A percentile compares a stretch with the other conserved stretches of the same genome.
These are phyloP conservation scores for Anguilla pacifica DNA, from an alignment of 2,797 vertebrate species.

Conservation along the genomic window DNA sequence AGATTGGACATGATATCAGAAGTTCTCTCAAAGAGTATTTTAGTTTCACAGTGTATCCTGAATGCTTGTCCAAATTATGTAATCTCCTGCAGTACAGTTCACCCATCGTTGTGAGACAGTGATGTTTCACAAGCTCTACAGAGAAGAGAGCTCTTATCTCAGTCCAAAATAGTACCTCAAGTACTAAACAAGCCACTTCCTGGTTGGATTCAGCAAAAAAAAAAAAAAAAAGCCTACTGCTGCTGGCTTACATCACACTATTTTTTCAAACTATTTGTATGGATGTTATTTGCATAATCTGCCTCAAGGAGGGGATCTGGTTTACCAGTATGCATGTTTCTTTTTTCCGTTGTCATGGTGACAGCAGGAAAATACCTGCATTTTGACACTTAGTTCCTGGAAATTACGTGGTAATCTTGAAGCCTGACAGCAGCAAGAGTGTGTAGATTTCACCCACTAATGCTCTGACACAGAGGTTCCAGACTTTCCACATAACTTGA, in stretches of 20 bases:
- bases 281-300: constrained; percentile 27
- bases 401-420: constrained; percentile 34
- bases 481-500: neutral
- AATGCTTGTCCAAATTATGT: neutral
- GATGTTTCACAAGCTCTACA: neutral
- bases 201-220: neutral
- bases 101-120: neutral
- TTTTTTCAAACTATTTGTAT: constrained; percentile 9
- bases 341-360: constrained; percentile 46
- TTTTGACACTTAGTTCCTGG: constrained; percentile 39
- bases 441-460: neutral
- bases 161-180: neutral
- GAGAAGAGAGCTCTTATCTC: neutral
- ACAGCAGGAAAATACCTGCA: constrained; percentile 35
- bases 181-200: neutral
- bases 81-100: neutral
- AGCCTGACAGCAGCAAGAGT: neutral
- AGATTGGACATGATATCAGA: neutral
- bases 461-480: neutral
- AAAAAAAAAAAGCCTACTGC: neutral
- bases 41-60: neutral
- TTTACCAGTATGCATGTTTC: constrained; percentile 9
- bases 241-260: neutral
- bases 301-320: neutral
- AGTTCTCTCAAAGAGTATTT: neutral